Conservation (phyloP, 2,888 invertebrate species). For the Selenia dentaria region DNA sequence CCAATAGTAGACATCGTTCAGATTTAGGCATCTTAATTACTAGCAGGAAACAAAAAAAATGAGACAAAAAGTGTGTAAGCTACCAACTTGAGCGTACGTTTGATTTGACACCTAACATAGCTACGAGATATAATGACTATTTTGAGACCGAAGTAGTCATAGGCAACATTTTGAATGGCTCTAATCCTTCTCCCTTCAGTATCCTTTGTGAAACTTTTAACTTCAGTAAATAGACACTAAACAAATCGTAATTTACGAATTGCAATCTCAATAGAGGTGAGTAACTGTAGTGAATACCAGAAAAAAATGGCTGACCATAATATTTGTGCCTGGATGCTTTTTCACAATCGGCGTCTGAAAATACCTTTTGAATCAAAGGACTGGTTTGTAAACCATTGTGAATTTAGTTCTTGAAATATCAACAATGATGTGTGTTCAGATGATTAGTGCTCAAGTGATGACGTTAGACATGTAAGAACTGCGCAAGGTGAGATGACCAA, state of each 20-base stretch:
- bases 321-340: too few relatives aligned
- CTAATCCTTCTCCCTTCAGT: too few relatives aligned
- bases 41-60: constrained; percentile 9
- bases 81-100: constrained; percentile 16
- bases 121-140: too few relatives aligned
- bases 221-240: too few relatives aligned
- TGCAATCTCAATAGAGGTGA: too few relatives aligned
- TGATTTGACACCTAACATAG: constrained; percentile 1
- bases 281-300: too few relatives aligned
- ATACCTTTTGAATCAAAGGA: neutral
- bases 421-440: constrained; percentile 57
- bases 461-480: constrained; percentile 57
- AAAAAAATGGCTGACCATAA: too few relatives aligned
- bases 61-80: constrained; percentile 14
- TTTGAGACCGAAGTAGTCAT: too few relatives aligned
- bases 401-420: constrained; percentile 38
- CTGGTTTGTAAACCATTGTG: neutral
- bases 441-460: constrained; percentile 62
- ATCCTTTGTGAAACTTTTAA: too few relatives aligned
- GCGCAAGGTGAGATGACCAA: constrained; percentile 58
- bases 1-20: constrained; percentile 3
- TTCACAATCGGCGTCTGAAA: constrained; percentile 5
- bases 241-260: too few relatives aligned
- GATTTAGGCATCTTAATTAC: constrained; percentile 9
- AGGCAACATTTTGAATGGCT: too few relatives aligned